A percentile compares a stretch with the other conserved stretches of the same genome.
phyloP scores from a whole-genome alignment of 2,797 vertebrate genomes.

The Carcharodon carcharias region DNA sequence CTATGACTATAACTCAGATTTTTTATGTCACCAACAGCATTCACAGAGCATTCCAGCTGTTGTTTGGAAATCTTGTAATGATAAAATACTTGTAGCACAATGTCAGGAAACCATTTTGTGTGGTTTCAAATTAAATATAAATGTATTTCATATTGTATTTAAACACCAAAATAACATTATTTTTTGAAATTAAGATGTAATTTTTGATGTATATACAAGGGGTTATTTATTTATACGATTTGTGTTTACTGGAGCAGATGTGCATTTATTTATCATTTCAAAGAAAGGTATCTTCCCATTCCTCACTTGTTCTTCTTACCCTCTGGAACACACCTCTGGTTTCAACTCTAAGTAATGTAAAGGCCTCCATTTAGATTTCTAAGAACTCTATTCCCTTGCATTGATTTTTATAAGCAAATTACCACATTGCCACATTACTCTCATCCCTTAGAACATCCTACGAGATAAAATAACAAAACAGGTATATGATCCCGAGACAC shows the following conservation, averaged over 20 bases:
- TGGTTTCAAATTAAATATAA: neutral
- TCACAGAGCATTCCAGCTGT: neutral
- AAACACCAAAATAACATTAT: neutral
- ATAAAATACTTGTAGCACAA: neutral
- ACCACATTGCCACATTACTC: neutral
- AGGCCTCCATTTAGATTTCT: neutral
- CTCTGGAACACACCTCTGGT: neutral
- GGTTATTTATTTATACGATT: neutral
- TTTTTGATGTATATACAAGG: neutral
- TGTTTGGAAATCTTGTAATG: neutral
- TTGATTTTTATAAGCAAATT: neutral
- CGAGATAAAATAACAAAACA: neutral
- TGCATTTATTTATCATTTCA: neutral
- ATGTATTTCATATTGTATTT: neutral
- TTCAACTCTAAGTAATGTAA: neutral
- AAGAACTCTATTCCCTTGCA: neutral
- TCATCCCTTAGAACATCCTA: neutral
- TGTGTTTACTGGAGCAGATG: neutral
- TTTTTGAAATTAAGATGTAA: neutral
- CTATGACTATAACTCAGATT: neutral
- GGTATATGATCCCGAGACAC: neutral
- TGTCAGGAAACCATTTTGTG: neutral
- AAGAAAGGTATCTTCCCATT: neutral
- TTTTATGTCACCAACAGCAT: neutral
- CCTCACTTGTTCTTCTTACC: neutral